A percentile compares a stretch with the other conserved stretches of the same genome.
phyloP scores from a whole-genome alignment of 2,797 vertebrate species.

The Rhabdomys pumilio region DNA sequence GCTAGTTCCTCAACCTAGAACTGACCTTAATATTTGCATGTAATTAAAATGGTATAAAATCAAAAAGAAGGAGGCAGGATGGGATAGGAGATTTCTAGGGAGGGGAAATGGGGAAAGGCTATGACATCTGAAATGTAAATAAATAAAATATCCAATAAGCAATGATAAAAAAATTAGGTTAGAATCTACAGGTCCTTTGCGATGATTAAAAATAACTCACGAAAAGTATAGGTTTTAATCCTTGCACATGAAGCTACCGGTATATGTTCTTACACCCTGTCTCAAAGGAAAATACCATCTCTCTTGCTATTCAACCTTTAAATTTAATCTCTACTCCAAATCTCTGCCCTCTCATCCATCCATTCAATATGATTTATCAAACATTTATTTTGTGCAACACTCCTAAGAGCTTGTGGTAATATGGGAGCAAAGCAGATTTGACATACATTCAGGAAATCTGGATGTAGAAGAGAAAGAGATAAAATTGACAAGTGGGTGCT shows the following conservation, averaged over 20 bases:
- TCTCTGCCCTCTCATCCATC: background rate
- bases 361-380: background rate
- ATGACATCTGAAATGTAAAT: too few relatives aligned
- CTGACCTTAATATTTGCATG: too few relatives aligned
- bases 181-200: background rate
- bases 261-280: background rate
- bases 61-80: too few relatives aligned
- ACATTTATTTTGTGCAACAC: background rate
- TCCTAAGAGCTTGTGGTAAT: background rate
- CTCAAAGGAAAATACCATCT: constrained; percentile 7
- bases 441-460: background rate
- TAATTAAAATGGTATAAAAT: too few relatives aligned
- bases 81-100: too few relatives aligned
- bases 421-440: constrained; percentile 6
- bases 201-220: background rate
- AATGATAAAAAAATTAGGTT: too few relatives aligned
- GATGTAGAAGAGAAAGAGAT: background rate
- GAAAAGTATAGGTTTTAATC: background rate
- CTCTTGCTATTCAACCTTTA: constrained; percentile 11
- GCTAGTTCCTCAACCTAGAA: too few relatives aligned
- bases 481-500: background rate
- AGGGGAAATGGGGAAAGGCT: too few relatives aligned
- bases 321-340: background rate
- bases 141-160: too few relatives aligned
- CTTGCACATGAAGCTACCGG: background rate